A percentile compares a stretch with the other conserved stretches of the same genome.
Evolutionary conservation across 2,888 invertebrate genomes (phyloP).

Genomic region (Ophioninae sp.): DNA sequence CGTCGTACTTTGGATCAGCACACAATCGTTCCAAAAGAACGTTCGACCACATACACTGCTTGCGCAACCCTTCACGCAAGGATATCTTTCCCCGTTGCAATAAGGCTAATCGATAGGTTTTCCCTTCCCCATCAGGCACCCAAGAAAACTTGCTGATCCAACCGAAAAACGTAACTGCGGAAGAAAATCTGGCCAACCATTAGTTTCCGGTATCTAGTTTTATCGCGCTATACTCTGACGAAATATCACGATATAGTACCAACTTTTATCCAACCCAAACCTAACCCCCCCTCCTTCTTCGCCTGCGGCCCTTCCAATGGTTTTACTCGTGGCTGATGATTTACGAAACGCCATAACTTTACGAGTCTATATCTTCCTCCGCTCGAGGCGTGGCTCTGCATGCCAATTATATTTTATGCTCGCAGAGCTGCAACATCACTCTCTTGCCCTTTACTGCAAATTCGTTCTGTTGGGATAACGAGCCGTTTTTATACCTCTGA

Average conservation of each 20-base stretch:
- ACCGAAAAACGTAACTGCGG: slow-evolving; percentile 12
- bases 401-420: slow-evolving; percentile 46
- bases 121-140: slow-evolving; percentile 3
- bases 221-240: slow-evolving; percentile 26
- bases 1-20: slow-evolving; percentile 27
- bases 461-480: slow-evolving; percentile 5
- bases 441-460: slow-evolving; percentile 2
- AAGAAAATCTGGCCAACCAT: slow-evolving; percentile 35
- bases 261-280: background rate
- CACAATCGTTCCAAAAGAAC: slow-evolving; percentile 29
- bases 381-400: slow-evolving; percentile 27
- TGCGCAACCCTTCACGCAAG: slow-evolving; percentile 35
- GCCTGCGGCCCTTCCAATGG: background rate
- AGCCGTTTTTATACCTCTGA: slow-evolving; percentile 13
- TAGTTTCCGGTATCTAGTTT: slow-evolving; percentile 48
- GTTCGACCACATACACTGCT: slow-evolving; percentile 31
- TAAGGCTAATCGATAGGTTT: slow-evolving; percentile 49
- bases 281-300: too few species aligned
- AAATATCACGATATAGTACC: slow-evolving; percentile 26
- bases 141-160: slow-evolving; percentile 38
- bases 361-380: slow-evolving; percentile 25
- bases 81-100: slow-evolving; percentile 37
- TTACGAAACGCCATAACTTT: slow-evolving; percentile 29
- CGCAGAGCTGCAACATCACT: slow-evolving; percentile 31
- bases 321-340: slow-evolving; percentile 31